Evolutionary conservation across 2,113 vertebrate genomes (phyloP).

Genomic region (Bufo bufo): DNA sequence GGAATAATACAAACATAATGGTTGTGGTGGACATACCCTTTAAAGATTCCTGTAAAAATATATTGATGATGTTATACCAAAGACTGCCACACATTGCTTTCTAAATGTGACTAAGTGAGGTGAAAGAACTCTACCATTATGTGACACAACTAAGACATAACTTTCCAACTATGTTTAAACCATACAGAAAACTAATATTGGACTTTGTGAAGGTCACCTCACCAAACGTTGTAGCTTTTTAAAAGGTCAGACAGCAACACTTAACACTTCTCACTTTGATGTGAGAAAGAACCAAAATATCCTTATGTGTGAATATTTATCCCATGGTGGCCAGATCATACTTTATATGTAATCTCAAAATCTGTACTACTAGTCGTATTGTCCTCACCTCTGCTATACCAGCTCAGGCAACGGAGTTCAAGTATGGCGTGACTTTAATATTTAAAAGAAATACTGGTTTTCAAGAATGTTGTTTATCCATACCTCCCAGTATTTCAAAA

Average conservation of each 20-base stretch:
- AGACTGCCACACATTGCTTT: background rate
- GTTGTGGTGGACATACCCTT: background rate
- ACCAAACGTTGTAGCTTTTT: background rate
- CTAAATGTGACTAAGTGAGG: background rate
- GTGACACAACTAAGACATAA: conserved; percentile 7
- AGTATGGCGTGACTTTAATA: background rate
- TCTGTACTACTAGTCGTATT: background rate
- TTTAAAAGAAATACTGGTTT: background rate
- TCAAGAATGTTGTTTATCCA: background rate
- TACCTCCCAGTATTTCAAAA: background rate
- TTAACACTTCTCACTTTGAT: background rate
- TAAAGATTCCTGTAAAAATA: background rate
- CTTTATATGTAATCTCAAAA: background rate
- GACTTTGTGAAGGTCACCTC: background rate
- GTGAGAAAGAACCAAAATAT: background rate
- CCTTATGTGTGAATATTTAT: background rate
- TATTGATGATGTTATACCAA: background rate
- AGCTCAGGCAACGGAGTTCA: background rate
- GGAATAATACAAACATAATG: too few relatives aligned
- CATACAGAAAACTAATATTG: background rate
- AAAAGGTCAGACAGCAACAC: background rate
- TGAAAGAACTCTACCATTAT: background rate
- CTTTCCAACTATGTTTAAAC: background rate
- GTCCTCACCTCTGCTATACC: background rate
- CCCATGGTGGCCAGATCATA: background rate